A percentile compares a stretch with the other conserved stretches of the same genome.
phyloP scores from a whole-genome alignment of 1,140 invertebrate species.

The Halictus rubicundus region DNA sequence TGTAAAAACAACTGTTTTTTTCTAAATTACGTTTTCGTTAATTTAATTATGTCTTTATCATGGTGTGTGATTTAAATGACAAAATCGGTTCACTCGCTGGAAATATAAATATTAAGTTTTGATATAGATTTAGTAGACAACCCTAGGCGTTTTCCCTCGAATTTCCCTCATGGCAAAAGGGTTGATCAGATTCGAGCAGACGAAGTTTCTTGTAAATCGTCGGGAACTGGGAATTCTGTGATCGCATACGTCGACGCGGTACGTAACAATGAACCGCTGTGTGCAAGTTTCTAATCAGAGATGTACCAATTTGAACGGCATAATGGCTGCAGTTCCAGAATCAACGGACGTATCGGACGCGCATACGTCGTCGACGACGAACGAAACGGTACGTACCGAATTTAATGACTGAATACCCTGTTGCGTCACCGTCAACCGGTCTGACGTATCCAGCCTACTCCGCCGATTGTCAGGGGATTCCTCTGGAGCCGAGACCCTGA shows the following conservation, averaged over 20 bases:
- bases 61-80: no score
- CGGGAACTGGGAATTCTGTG: not conserved
- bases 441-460: not conserved
- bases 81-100: no score
- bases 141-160: no score
- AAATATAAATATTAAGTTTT: no score
- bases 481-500: slow-evolving; percentile 12
- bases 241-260: slow-evolving; percentile 44
- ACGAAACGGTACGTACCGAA: slow-evolving; percentile 64
- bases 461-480: not conserved
- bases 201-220: slow-evolving; percentile 16
- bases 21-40: no score
- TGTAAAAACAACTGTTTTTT: no score
- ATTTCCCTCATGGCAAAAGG: not conserved
- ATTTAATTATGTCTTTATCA: no score
- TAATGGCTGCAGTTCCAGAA: slow-evolving; percentile 68
- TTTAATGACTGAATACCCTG: slow-evolving; percentile 57
- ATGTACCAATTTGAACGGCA: slow-evolving; percentile 73
- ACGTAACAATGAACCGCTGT: slow-evolving; percentile 62
- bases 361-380: slow-evolving; percentile 39
- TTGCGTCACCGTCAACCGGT: not conserved
- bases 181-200: not conserved
- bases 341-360: slow-evolving; percentile 57
- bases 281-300: slow-evolving; percentile 73
- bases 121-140: no score